These are phyloP conservation scores for Zaprionus camerounensis DNA, from an alignment of 1,140 invertebrate species.

Conservation along the genomic window DNA sequence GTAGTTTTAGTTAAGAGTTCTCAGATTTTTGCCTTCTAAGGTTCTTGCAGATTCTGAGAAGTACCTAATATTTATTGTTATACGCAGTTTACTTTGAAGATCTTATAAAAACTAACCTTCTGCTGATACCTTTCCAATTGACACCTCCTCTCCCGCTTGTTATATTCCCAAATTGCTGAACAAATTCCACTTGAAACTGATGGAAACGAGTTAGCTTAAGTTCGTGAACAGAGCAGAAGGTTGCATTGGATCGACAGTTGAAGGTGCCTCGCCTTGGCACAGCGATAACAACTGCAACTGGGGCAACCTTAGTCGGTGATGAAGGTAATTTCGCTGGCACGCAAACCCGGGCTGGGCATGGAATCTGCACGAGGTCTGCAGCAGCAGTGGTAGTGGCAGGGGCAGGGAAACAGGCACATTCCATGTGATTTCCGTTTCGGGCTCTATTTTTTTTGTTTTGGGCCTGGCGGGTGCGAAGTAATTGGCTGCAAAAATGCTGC, in stretches of 20 bases:
- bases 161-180: too few species aligned
- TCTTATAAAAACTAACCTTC: too few species aligned
- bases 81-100: too few species aligned
- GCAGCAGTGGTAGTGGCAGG: neutral
- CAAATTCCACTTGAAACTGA: neutral
- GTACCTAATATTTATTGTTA: too few species aligned
- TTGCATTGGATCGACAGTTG: neutral
- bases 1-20: too few species aligned
- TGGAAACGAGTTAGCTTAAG: neutral
- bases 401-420: constrained; percentile 21
- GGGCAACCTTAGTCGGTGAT: neutral
- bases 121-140: too few species aligned
- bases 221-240: neutral
- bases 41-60: neutral
- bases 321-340: constrained; percentile 45
- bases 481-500: constrained; percentile 79
- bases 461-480: constrained; percentile 60
- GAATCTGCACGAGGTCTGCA: constrained; percentile 20
- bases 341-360: constrained; percentile 12
- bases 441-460: constrained; percentile 25
- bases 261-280: constrained; percentile 1
- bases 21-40: too few species aligned
- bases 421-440: constrained; percentile 62
- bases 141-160: neutral
- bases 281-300: neutral